Evolutionary conservation across 2,113 vertebrate species (phyloP), one percentile per base, ranked within the genome.

Genomic region (Gadus macrocephalus): DNA sequence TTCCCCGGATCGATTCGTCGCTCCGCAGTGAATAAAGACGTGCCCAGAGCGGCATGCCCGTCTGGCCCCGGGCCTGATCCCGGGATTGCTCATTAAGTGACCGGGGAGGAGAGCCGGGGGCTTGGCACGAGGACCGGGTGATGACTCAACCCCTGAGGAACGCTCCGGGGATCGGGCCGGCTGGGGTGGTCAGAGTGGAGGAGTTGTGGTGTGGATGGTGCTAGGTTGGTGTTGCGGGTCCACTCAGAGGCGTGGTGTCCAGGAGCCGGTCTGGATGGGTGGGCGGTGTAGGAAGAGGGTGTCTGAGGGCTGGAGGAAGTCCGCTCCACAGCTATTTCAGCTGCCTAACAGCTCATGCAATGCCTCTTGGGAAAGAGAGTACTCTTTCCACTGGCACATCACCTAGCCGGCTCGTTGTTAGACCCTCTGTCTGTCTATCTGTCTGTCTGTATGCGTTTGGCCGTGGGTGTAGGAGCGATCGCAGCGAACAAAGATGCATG

Each of bases 321-420:
- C 42, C 8, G 67, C 60, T 76, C 68, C 25, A 73, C 74, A 73
- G 85, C 83, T 4, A 35, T 35, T 35, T 35, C 31, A 35, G 31
- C 31, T 35, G 31, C 31, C 31, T 35, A 35, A 35, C 31, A 35
- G 79, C 78, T 70, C 69, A 84, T 87, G 86, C 83, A 87, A 81
- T 91, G 90, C 20, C 25, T 88, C 87, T 91, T 66, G 91, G 93
- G 88, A 72, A 68, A 66, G 85, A 63, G 88, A 78, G 81, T 83
- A 80, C 83, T 86, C 86, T 92, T 93, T 92, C 89, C 90, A 88
- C 58, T 49, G 87, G 83, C 87, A 87, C 78, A 87, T 84, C 35
- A 84, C 87, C 85, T 88, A 3, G 5, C 55, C 42, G 8, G 42
- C 42, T 9, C 11, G 42, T 9, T 49, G 42, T 49, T 49, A 49